Percentiles rank a stretch among this genome's conserved stretches.
Conservation (phyloP, 2,113 vertebrate species). For the Nibea albiflora region DNA sequence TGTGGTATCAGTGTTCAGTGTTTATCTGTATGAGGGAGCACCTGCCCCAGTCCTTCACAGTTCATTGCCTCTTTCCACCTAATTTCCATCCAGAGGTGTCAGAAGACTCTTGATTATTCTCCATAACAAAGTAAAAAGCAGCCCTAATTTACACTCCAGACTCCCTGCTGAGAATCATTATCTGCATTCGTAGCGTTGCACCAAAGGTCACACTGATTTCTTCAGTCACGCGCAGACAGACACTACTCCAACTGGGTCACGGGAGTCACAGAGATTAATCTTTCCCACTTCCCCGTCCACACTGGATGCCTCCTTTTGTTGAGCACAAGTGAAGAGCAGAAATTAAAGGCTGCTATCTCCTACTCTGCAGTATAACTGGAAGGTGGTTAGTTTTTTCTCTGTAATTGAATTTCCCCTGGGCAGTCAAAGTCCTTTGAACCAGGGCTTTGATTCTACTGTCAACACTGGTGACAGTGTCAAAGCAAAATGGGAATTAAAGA, state of each 20-base stretch:
- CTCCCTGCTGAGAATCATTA: slow-evolving; percentile 75
- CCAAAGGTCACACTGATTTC: slow-evolving; percentile 79
- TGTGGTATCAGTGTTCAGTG: slow-evolving; percentile 44
- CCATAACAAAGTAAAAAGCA: slow-evolving; percentile 74
- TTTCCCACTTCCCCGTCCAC: slow-evolving; percentile 37
- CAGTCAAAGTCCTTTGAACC: slow-evolving; percentile 27
- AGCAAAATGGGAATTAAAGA: slow-evolving; percentile 36
- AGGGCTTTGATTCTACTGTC: slow-evolving; percentile 49
- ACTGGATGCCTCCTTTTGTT: slow-evolving; percentile 42
- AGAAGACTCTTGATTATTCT: slow-evolving; percentile 74
- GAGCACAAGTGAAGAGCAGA: slow-evolving; percentile 39
- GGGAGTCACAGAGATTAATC: slow-evolving; percentile 59
- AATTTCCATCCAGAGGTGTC: slow-evolving; percentile 70
- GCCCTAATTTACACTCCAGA: slow-evolving; percentile 69
- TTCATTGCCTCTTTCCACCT: slow-evolving; percentile 69
- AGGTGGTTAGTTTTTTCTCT: slow-evolving; percentile 36
- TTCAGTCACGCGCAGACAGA: slow-evolving; percentile 54
- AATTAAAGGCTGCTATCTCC: slow-evolving; percentile 62
- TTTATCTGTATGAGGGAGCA: slow-evolving; percentile 69
- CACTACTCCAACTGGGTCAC: slow-evolving; percentile 55
- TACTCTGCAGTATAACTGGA: slow-evolving; percentile 33
- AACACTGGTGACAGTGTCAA: slow-evolving; percentile 40
- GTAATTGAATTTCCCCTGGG: slow-evolving; percentile 51
- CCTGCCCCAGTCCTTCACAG: slow-evolving; percentile 77
- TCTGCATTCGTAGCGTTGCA: slow-evolving; percentile 61